Evolutionary conservation across 1,140 invertebrate genomes (phyloP), one percentile per base, ranked within the genome.

Genomic region (Andrena cerasifolii): DNA sequence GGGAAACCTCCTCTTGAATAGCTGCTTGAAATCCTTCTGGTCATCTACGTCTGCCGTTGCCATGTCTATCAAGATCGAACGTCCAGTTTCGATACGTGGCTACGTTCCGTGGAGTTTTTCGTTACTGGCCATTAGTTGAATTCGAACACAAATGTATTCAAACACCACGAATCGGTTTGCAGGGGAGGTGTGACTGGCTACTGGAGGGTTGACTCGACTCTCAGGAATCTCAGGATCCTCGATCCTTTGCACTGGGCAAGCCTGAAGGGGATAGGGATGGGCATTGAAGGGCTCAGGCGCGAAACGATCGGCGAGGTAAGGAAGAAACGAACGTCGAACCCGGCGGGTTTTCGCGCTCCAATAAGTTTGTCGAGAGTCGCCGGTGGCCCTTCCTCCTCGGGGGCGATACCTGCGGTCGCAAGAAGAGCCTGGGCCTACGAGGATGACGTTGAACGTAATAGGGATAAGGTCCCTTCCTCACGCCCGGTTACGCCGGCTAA

Each of bases 401-500:
- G 78, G 67, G 56, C 45, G 56, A 77, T 47, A 71, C 67, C 73
- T 71, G 66, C 65, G 78, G 66, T 63, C 47, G 4, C 33, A 53
- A 49, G 59, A 10, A 3, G 10, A 40, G 3, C 36, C 36, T 10
- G 3, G 36, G 40, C 73, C 53, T 62, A 74, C 74, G 56, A 24
- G n/a, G 1, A 12, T 6, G 53, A 33, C n/a, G 33, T 51, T 71
- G 72, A 74, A 74, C 67, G 82, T 88, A 89, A 89, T 87, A 76
- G 87, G 87, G 85, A 90, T 89, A 89, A 89, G 83, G 78, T 88
- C 84, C 84, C 87, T 85, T 61, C 81, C 86, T 91, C 80, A 90
- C 89, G 90, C 86, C 88, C 86, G 86, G 89, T 91, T 91, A 90
- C 89, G 88, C 62, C 86, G 82, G 78, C 84, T 90, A 90, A 91